These are phyloP conservation scores for Lagorchestes hirsutus DNA, from an alignment of 2,797 vertebrate species.

Conservation along the genomic window DNA sequence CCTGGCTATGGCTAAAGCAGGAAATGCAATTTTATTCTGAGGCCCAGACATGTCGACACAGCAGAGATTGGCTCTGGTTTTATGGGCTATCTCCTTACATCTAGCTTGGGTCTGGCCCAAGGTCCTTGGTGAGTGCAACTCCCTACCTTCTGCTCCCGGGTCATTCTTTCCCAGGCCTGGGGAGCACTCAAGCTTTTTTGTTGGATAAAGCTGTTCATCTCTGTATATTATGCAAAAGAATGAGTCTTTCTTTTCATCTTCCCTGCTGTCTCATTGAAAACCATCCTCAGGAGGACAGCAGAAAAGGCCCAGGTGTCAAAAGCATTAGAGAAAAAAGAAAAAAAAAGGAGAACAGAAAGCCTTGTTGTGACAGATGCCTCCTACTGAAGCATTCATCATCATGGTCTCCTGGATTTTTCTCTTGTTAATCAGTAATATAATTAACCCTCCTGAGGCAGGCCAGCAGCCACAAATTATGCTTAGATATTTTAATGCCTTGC, in stretches of 20 bases:
- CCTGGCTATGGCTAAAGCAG: conserved; percentile 95
- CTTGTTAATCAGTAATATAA: conserved; percentile 73
- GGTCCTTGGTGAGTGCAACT: conserved; percentile 71
- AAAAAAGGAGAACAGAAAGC: conserved; percentile 77
- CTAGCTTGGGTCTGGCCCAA: conserved; percentile 78
- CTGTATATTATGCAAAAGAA: conserved; percentile 75
- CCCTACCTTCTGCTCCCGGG: conserved; percentile 71
- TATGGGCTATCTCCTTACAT: conserved; percentile 91
- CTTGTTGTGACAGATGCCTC: conserved; percentile 77
- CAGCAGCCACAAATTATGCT: conserved; percentile 76
- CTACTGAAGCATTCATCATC: conserved; percentile 76
- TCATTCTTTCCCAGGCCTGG: conserved; percentile 80
- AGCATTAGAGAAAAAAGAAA: conserved; percentile 76
- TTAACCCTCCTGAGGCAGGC: conserved; percentile 67
- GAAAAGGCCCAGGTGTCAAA: conserved; percentile 73
- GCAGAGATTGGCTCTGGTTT: conserved; percentile 90
- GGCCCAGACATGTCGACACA: conserved; percentile 92
- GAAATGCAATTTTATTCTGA: conserved; percentile 97
- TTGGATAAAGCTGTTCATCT: conserved; percentile 80
- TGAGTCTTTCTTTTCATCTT: conserved; percentile 61
- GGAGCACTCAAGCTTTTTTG: conserved; percentile 78
- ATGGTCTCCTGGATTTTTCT: conserved; percentile 74
- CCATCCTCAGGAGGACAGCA: conserved; percentile 73
- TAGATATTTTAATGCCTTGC: conserved; percentile 55
- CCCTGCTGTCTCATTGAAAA: conserved; percentile 79